phyloP scores from a whole-genome alignment of 2,113 vertebrate genomes.

The Ursus arctos region DNA sequence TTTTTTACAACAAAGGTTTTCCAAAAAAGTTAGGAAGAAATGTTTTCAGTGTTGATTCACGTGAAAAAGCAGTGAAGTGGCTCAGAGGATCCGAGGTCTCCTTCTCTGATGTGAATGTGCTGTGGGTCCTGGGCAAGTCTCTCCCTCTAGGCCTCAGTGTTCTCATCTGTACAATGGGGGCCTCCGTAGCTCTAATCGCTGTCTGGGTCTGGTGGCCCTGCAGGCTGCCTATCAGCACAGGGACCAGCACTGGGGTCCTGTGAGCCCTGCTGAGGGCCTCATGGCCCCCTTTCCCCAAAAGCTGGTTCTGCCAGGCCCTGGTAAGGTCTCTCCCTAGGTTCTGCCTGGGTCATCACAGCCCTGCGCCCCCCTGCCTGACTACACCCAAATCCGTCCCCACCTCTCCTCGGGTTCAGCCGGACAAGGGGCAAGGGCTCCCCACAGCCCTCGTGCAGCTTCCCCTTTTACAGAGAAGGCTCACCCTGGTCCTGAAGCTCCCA shows the following conservation, averaged over 20 bases:
- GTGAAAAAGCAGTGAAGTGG: rapidly evolving
- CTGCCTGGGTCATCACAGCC: background rate
- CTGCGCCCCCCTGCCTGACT: background rate
- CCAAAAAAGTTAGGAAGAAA: background rate
- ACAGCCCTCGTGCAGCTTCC: background rate
- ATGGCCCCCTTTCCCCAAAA: background rate
- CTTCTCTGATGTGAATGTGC: rapidly evolving
- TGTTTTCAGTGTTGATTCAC: background rate
- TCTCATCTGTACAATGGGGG: background rate
- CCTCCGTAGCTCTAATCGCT: background rate
- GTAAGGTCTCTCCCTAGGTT: background rate
- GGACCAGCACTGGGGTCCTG: too few species aligned
- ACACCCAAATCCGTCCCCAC: background rate
- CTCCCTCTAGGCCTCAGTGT: background rate
- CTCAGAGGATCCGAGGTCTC: background rate
- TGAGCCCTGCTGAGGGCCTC: background rate
- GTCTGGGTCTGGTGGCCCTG: background rate
- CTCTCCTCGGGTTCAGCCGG: background rate
- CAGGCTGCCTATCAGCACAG: background rate
- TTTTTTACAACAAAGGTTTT: background rate
- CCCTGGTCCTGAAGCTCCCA: background rate
- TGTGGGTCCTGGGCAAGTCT: background rate
- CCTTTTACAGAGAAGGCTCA: background rate
- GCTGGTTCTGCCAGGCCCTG: background rate
- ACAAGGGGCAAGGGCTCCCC: background rate